Base-by-base conservation (phyloP, 2,797 vertebrate genomes). In the Schizothorax lantsangensis region DNA sequence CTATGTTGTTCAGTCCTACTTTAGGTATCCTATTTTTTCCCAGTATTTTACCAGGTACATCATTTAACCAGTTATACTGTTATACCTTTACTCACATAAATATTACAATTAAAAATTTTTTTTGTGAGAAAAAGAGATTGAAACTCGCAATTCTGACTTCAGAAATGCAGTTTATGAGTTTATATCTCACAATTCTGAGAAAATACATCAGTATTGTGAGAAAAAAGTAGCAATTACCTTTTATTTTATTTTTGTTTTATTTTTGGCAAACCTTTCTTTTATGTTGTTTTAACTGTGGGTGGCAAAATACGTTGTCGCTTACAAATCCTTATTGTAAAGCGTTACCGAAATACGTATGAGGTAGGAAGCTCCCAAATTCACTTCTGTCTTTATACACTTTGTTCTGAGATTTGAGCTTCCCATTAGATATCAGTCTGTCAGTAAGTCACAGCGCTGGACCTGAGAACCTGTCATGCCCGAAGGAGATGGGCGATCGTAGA, bases 381-480 rank as follows among this genome's bases (percentile, higher is more conserved):
- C 26, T 69, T 57, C 36, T 49, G 45, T 52, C 36, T 66, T 73
- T 30, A 45, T 38, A 85, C 23, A 23, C 74, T 84, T 81, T 68
- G 36, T 84, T 71, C 81, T 75, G 45, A 81, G 43, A 71, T 69
- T 77, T 89, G 57, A 45, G 81, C 45, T 86, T 81, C 80, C 62
- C 71, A 59, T 40, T 54, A 84, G 71, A 75, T 84, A 72, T 71
- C 62, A 40, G 71, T 72, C 83, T 84, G 83, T 80, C 79, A 81
- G 66, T 49, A 74, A 82, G 52, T 84, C 52, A 36, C 71, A 43
- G 74, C 40, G 73, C 74, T 81, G 52, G 78, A 74, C 78, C 38
- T 79, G 75, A 26, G 84, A 90, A 36, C 47, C 83, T 71, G 77
- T 87, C 84, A 83, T 85, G 81, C 86, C 62, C 3, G 45, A 40